Evolutionary conservation across 2,797 vertebrate genomes (phyloP).

Genomic region (Moxostoma hubbsi): DNA sequence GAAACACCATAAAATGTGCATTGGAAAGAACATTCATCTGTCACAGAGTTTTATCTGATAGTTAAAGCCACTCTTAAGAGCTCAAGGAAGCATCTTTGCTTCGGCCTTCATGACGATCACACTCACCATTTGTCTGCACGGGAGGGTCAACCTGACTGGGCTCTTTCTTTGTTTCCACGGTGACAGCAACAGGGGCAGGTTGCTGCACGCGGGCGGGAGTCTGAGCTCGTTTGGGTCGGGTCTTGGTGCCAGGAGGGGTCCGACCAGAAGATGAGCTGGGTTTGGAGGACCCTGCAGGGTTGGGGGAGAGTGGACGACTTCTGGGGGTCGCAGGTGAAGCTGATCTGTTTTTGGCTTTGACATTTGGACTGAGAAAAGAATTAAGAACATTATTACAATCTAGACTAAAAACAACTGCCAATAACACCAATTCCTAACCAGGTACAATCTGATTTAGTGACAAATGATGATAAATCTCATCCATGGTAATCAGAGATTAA

Average conservation of each 20-base stretch:
- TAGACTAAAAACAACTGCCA: background rate
- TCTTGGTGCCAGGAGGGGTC: conserved; percentile 78
- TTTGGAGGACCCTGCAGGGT: conserved; percentile 65
- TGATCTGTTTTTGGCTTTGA: conserved; percentile 81
- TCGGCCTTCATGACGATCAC: conserved; percentile 43
- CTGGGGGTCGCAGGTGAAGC: conserved; percentile 84
- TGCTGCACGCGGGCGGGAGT: conserved; percentile 72
- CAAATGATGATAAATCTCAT: no score
- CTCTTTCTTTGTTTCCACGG: conserved; percentile 68
- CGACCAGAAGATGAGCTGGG: conserved; percentile 66
- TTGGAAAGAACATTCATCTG: no score
- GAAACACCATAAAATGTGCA: no score
- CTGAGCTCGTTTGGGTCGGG: conserved; percentile 80
- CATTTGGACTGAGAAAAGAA: conserved; percentile 66
- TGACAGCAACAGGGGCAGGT: conserved; percentile 67
- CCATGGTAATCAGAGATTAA: no score
- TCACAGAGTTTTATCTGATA: no score
- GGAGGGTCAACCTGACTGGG: conserved; percentile 56
- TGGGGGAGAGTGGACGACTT: conserved; percentile 82
- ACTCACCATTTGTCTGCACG: conserved; percentile 75
- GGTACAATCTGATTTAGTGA: no score
- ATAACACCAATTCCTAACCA: background rate
- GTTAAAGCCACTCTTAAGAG: no score
- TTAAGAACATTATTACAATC: background rate
- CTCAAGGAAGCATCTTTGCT: conserved; percentile 26